Percentiles rank a stretch among this genome's conserved stretches.
Conservation (phyloP, 1,140 invertebrate species). For the Orchesella cincta region DNA sequence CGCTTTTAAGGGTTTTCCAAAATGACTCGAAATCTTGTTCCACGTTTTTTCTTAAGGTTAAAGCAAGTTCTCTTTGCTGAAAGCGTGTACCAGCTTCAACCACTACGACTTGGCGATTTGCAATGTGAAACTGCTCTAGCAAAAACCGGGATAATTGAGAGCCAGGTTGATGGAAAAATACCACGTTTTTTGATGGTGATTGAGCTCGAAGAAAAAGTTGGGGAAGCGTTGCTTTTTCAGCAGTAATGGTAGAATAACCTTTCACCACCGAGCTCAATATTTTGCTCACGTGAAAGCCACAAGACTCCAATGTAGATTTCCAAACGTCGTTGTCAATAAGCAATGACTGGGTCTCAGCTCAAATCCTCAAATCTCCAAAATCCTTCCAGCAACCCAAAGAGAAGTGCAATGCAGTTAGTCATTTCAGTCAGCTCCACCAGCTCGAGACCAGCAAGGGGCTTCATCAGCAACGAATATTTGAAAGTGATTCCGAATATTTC, state of each 20-base stretch:
- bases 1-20: background rate
- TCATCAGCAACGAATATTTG: background rate
- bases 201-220: background rate
- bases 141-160: no score
- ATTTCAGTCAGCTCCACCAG: background rate
- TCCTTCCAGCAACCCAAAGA: background rate
- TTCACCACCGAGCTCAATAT: background rate
- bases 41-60: background rate
- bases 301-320: background rate
- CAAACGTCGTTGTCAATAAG: background rate
- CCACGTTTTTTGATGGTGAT: background rate
- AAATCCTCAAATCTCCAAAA: background rate
- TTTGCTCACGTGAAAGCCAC: background rate
- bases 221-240: background rate
- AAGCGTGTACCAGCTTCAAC: background rate
- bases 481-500: background rate
- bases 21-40: background rate
- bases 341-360: background rate
- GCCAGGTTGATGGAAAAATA: no score
- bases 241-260: background rate
- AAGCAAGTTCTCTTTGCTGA: background rate
- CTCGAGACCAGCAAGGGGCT: background rate
- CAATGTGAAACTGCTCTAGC: background rate
- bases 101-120: background rate
- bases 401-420: background rate